Evolutionary conservation across 1,140 invertebrate species (phyloP), one percentile per base, ranked within the genome.

Genomic region (Pseudomyrmex sp.): DNA sequence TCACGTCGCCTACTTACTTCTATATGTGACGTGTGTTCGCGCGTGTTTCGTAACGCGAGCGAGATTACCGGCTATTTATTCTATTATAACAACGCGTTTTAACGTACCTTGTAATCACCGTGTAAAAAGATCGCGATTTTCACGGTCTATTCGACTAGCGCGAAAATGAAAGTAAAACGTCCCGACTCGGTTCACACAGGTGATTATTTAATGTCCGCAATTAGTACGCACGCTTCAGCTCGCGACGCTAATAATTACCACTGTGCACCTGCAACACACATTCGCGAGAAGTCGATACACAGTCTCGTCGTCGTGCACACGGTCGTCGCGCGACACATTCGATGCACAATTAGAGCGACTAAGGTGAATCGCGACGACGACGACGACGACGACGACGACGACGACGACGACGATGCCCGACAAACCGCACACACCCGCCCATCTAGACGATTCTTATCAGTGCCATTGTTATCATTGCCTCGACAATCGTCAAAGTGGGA

Each of bases 191-290:
- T 62, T 62, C 48, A 52, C 58, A 52, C 70, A 13, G 10, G 4
- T 73, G 70, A 63, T 82, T 82, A 82, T 74, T 70, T 63, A 82
- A 82, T 63, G 70, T 0, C 69, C 68, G 48, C n/a, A 82, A 82
- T 82, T 82, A 82, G 79, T 54, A 52, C 59, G 10, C 70, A 63
- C 70, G 26, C 69, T 18, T 18, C 18, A 61, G n/a, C 56, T 9
- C 48, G 59, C 59, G 59, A 18, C 58, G 18, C 1, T 75, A 63
- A 75, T 82, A 61, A 75, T 15, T 8, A 50, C 23, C 23, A 23
- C 12, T 44, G n/a, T 10, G 26, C 68, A 73, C 70, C 58, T 82
- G 79, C 79, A 20, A 74, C 66, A 35, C 23, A 62, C 68, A 35
- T 63, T n/a, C 62, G 54, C 54, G 23, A n/a, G 59, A 35, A 35